phyloP scores from a whole-genome alignment of 2,888 invertebrate species.

The Callinectes sapidus region DNA sequence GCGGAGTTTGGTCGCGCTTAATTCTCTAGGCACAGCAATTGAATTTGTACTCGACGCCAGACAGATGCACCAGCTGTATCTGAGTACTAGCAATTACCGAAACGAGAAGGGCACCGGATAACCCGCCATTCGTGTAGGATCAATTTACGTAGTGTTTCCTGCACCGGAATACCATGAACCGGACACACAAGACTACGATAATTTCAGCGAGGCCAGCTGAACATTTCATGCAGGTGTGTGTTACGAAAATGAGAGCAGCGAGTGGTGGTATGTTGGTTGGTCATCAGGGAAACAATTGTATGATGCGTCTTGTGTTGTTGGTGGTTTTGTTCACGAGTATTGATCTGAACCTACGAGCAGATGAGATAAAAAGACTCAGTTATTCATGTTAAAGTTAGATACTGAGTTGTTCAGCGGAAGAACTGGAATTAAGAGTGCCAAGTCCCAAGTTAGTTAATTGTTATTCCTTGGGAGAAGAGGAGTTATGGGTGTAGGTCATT shows the following conservation, averaged over 20 bases:
- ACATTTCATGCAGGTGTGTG: neutral
- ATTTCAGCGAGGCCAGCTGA: too few species aligned
- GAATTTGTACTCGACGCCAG: neutral
- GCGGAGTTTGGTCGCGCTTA: too few species aligned
- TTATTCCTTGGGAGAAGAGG: too few species aligned
- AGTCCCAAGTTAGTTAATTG: too few species aligned
- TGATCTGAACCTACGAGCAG: neutral
- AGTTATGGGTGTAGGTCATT: neutral
- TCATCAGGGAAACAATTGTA: neutral
- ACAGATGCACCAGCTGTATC: neutral
- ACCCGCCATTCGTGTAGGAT: neutral
- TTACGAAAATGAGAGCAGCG: neutral
- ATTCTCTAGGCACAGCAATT: too few species aligned
- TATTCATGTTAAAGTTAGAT: neutral
- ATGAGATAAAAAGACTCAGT: neutral
- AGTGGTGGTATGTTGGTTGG: neutral
- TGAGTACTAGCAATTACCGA: neutral
- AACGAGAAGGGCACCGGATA: neutral
- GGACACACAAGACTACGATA: neutral
- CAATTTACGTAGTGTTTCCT: neutral
- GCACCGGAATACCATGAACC: neutral
- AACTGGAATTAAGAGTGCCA: too few species aligned
- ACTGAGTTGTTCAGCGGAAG: neutral
- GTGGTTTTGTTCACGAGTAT: neutral
- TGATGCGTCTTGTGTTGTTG: neutral